A percentile compares a stretch with the other conserved stretches of the same genome.
These are phyloP conservation scores for Fringilla coelebs DNA, from an alignment of 2,797 vertebrate species.

Conservation along the genomic window DNA sequence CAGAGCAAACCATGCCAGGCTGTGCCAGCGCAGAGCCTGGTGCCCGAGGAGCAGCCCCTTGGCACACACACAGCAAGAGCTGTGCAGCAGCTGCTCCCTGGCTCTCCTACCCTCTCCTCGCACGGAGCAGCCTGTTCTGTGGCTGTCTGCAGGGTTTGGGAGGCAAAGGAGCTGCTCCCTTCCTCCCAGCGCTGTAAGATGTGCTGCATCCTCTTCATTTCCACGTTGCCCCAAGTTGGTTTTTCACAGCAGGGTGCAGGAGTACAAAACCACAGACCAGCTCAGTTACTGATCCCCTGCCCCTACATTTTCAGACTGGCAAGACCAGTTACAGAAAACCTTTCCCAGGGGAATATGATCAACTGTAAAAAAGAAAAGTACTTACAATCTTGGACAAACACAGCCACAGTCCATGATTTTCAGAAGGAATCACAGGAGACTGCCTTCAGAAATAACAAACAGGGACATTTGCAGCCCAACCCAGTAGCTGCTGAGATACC, in stretches of 20 bases:
- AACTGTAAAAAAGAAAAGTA: background rate
- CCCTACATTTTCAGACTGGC: background rate
- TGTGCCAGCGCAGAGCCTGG: background rate
- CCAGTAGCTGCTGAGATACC: background rate
- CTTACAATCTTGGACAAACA: background rate
- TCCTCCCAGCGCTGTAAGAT: background rate
- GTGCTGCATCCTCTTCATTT: background rate
- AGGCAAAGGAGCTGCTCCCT: background rate
- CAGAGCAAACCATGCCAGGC: background rate
- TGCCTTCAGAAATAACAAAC: background rate
- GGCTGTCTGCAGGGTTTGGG: background rate
- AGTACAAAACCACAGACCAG: background rate
- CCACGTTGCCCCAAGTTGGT: fast-evolving
- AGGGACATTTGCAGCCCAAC: background rate
- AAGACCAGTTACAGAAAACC: background rate
- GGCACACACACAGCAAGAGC: background rate
- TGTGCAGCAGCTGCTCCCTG: background rate
- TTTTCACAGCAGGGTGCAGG: background rate
- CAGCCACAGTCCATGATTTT: background rate
- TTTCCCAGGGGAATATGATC: background rate
- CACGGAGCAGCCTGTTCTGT: background rate
- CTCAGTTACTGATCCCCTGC: background rate
- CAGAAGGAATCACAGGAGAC: background rate
- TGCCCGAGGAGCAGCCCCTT: background rate
- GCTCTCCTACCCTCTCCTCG: background rate